Conservation (phyloP, 2,888 invertebrate genomes). For the Xanthia icteritia region DNA sequence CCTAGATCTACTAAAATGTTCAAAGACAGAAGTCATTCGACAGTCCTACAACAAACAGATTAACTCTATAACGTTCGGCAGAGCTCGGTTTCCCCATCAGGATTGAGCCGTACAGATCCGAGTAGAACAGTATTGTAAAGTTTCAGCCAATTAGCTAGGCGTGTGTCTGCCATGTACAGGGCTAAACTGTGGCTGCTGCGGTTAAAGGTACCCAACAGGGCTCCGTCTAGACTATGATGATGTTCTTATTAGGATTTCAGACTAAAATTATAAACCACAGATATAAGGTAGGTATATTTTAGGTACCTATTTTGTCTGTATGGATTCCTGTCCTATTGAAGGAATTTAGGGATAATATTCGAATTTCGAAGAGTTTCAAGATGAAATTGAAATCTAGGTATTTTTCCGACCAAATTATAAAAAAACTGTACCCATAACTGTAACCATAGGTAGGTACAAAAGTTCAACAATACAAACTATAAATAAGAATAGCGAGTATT, state of each 20-base stretch:
- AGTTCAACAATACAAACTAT: constrained; percentile 18
- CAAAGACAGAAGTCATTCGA: background rate
- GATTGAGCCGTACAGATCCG: constrained; percentile 27
- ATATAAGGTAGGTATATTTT: too few relatives aligned
- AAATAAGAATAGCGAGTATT: constrained; percentile 28
- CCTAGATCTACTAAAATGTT: background rate
- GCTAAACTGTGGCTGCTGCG: constrained; percentile 28
- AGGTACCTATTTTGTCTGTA: background rate
- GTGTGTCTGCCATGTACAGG: constrained; percentile 19
- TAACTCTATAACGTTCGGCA: constrained; percentile 32
- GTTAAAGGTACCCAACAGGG: constrained; percentile 2
- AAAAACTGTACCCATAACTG: background rate
- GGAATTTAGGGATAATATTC: background rate
- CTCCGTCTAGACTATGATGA: constrained; percentile 1
- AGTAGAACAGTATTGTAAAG: constrained; percentile 52
- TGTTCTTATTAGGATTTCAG: constrained; percentile 1
- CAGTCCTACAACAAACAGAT: constrained; percentile 34
- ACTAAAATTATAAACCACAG: constrained; percentile 19
- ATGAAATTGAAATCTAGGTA: background rate
- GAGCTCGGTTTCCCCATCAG: constrained; percentile 31
- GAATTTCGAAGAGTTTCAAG: background rate
- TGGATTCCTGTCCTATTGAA: background rate
- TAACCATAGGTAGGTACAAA: background rate
- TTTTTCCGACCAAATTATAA: background rate
- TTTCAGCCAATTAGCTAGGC: constrained; percentile 56